These are phyloP conservation scores for Setophaga petechia DNA, from an alignment of 2,113 vertebrate species.

Conservation along the genomic window DNA sequence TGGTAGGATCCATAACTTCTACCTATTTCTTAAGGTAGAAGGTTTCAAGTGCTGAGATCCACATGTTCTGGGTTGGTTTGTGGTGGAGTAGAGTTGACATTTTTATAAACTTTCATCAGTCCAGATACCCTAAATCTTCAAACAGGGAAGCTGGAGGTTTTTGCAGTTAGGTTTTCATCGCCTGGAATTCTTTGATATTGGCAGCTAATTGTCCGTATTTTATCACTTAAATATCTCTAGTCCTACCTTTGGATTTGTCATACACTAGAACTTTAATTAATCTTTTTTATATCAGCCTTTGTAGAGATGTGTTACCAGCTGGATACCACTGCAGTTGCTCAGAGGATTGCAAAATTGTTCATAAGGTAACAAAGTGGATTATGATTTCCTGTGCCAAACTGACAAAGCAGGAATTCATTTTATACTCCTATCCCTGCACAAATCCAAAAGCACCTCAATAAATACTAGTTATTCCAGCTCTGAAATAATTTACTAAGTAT, in stretches of 20 bases:
- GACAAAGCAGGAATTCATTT: neutral
- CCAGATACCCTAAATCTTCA: neutral
- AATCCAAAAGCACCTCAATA: neutral
- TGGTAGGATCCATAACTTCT: neutral
- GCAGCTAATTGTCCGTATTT: neutral
- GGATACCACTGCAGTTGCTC: neutral
- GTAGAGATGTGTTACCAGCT: neutral
- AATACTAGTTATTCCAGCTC: neutral
- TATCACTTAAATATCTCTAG: neutral
- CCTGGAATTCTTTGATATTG: neutral
- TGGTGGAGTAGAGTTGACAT: neutral
- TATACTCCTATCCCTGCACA: neutral
- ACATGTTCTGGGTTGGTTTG: neutral
- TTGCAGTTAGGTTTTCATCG: neutral
- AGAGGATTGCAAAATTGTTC: neutral
- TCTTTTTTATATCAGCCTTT: neutral
- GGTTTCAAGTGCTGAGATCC: neutral
- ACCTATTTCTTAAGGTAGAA: neutral
- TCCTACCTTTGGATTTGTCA: neutral
- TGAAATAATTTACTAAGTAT: neutral
- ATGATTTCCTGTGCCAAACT: neutral
- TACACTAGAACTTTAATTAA: neutral
- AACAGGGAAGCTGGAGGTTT: neutral
- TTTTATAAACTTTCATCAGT: neutral
- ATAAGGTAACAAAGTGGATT: neutral